phyloP scores from a whole-genome alignment of 2,888 invertebrate genomes.

The Dolichomitus sp. region DNA sequence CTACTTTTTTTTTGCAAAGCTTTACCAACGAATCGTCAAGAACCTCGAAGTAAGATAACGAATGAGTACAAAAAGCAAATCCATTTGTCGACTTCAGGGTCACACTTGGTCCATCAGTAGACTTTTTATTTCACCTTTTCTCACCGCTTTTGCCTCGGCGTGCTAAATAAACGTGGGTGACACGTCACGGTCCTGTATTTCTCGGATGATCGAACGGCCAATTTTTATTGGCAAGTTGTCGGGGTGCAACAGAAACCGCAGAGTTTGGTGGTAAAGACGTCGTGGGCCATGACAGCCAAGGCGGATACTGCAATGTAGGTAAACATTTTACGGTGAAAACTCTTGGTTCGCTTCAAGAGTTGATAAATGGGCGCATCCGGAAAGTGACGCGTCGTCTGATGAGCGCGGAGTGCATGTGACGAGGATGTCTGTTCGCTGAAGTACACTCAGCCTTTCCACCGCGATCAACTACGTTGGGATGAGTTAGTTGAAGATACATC shows the following conservation, averaged over 20 bases:
- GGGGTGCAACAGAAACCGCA: constrained; percentile 11
- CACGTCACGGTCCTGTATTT: constrained; percentile 4
- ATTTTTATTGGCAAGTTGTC: constrained; percentile 37
- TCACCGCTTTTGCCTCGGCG: not conserved
- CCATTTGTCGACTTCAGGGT: constrained; percentile 17
- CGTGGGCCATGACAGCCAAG: constrained; percentile 12
- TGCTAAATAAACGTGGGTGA: not conserved
- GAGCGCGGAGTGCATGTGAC: constrained; percentile 75
- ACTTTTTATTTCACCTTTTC: constrained; percentile 9
- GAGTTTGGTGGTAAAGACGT: constrained; percentile 17
- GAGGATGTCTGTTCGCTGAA: constrained; percentile 69
- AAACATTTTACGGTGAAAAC: constrained; percentile 48
- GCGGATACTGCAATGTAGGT: not conserved
- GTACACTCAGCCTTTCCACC: constrained; percentile 14
- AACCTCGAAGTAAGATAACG: not conserved
- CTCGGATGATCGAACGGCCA: constrained; percentile 40
- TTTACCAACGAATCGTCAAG: not conserved
- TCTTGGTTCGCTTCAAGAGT: constrained; percentile 68
- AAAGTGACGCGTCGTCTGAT: constrained; percentile 74
- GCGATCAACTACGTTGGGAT: constrained; percentile 15
- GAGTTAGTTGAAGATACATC: constrained; percentile 31
- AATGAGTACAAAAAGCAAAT: not conserved
- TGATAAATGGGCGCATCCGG: constrained; percentile 80
- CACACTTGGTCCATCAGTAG: constrained; percentile 9
- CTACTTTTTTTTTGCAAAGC: not conserved